Evolutionary conservation across 2,797 vertebrate genomes (phyloP).

Genomic region (Gambusia yucatana): DNA sequence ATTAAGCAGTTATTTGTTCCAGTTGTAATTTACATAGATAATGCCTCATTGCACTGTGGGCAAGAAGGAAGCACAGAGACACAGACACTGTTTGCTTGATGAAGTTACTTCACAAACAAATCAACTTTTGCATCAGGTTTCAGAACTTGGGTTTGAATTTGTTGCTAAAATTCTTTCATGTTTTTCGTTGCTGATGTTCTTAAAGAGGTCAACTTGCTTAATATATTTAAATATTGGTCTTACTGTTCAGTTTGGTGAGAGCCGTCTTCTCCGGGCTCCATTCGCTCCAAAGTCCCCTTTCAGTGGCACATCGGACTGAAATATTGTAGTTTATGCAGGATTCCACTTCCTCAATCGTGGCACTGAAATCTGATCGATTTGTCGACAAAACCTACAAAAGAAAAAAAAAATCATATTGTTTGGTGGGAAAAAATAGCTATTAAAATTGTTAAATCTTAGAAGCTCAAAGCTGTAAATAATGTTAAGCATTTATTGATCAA

Average conservation of each 20-base stretch:
- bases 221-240: conserved; percentile 19
- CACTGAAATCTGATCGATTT: rapidly evolving
- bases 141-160: not conserved
- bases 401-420: not conserved
- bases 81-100: not conserved
- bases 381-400: not conserved
- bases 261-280: conserved; percentile 55
- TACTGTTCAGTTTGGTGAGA: conserved; percentile 63
- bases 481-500: not conserved
- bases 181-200: not conserved
- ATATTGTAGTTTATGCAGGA: conserved; percentile 63
- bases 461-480: not conserved
- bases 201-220: not conserved
- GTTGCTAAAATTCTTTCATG: not conserved
- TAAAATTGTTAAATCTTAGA: not conserved
- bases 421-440: not conserved
- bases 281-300: conserved; percentile 57
- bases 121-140: not conserved
- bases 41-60: not conserved
- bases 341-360: conserved; percentile 24
- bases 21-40: not conserved
- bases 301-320: conserved; percentile 60
- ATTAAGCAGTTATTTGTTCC: not conserved
- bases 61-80: not conserved
- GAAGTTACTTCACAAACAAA: not conserved